Evolutionary conservation across 1,140 invertebrate species (phyloP).

Genomic region (Ceratitis capitata): DNA sequence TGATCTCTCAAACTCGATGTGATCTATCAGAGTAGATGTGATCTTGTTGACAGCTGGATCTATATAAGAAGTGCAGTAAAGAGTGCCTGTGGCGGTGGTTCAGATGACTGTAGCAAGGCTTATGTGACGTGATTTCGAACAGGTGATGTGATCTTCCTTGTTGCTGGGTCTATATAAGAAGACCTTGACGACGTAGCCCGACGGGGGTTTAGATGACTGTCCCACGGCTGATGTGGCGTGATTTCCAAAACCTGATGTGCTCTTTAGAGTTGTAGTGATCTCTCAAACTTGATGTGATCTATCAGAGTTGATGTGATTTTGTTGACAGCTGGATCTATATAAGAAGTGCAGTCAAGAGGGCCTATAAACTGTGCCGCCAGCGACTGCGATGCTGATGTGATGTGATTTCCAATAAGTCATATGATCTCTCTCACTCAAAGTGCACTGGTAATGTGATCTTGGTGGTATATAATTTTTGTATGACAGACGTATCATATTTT

Average conservation of each 20-base stretch:
- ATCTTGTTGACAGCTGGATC: neutral
- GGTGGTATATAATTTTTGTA: too few relatives aligned
- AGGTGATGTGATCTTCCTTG: too few relatives aligned
- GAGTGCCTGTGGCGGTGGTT: neutral
- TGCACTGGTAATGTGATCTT: too few relatives aligned
- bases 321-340: neutral
- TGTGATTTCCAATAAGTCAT: neutral
- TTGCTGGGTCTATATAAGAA: too few relatives aligned
- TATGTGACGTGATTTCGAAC: too few relatives aligned
- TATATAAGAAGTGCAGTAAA: neutral
- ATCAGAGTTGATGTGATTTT: neutral
- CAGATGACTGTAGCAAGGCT: neutral
- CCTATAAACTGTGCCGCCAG: neutral
- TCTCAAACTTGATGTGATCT: neutral
- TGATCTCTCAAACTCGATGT: neutral
- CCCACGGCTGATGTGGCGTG: too few relatives aligned
- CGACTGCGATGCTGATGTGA: neutral
- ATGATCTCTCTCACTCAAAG: too few relatives aligned
- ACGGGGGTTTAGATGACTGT: neutral
- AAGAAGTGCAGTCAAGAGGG: neutral
- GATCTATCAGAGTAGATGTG: neutral
- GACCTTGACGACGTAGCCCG: too few relatives aligned
- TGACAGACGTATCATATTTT: too few relatives aligned
- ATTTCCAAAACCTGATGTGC: too few relatives aligned
- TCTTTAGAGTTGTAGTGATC: neutral